Conservation (phyloP, 1,140 invertebrate species). For the Bombus confusus region DNA sequence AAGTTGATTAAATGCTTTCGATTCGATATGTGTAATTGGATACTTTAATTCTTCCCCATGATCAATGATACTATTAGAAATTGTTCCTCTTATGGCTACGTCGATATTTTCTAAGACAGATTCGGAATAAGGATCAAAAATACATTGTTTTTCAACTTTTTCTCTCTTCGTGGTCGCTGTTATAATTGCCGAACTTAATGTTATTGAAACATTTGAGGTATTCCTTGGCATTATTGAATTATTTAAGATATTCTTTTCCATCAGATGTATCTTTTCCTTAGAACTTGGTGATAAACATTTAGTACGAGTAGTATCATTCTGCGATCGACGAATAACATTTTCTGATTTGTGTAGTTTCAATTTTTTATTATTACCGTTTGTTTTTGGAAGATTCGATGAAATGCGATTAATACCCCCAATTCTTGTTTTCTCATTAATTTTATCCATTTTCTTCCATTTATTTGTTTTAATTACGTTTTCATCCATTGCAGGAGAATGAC, state of each 20-base stretch:
- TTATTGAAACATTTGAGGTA: not conserved
- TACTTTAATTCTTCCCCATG: not conserved
- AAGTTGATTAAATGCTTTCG: not conserved
- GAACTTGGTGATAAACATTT: not conserved
- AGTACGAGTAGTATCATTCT: not conserved
- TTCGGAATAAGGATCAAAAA: not conserved
- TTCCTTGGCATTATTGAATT: not conserved
- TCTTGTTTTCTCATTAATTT: not conserved
- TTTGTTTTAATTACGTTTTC: not conserved
- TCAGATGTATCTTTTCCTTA: not conserved
- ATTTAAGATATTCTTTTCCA: not conserved
- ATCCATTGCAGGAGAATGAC: no score
- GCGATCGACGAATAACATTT: not conserved
- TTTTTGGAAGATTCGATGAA: not conserved
- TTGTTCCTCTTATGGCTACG: not conserved
- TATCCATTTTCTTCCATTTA: not conserved
- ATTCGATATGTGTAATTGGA: not conserved
- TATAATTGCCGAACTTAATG: not conserved
- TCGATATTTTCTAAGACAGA: not conserved
- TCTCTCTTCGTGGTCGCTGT: not conserved
- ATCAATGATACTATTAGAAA: not conserved
- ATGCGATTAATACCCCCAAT: no score
- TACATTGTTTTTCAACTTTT: not conserved
- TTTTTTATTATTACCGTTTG: not conserved
- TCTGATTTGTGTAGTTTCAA: not conserved